A percentile compares a stretch with the other conserved stretches of the same genome.
Evolutionary conservation across 2,888 invertebrate genomes (phyloP).

Genomic region (Pristionchus fissidentatus): DNA sequence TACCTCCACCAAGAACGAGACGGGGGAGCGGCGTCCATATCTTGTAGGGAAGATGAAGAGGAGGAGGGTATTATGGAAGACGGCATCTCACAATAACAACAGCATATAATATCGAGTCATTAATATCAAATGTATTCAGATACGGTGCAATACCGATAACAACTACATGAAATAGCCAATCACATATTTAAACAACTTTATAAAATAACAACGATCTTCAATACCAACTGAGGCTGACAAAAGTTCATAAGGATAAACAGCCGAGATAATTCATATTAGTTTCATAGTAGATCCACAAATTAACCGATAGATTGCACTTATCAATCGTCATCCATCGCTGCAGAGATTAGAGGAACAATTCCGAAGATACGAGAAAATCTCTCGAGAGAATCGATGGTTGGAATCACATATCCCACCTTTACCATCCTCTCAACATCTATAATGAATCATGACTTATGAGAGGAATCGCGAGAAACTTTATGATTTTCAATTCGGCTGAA

Average conservation of each 20-base stretch:
- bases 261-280: too few species aligned
- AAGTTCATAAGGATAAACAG: too few species aligned
- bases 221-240: not conserved
- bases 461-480: too few species aligned
- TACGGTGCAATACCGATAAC: not conserved
- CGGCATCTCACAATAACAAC: not conserved
- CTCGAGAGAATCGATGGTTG: constrained; percentile 57
- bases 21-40: not conserved
- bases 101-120: not conserved
- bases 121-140: not conserved
- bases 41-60: not conserved
- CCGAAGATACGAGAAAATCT: constrained; percentile 59
- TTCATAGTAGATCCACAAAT: too few species aligned
- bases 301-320: not conserved
- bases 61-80: not conserved
- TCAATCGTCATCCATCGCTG: constrained; percentile 19
- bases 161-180: not conserved
- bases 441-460: not conserved
- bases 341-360: not conserved
- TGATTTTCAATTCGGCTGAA: too few species aligned
- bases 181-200: not conserved
- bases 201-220: not conserved
- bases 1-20: not conserved
- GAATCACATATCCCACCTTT: constrained; percentile 50
- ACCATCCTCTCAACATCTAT: not conserved